Evolutionary conservation across 2,797 vertebrate genomes (phyloP).

Genomic region (Labroides dimidiatus): DNA sequence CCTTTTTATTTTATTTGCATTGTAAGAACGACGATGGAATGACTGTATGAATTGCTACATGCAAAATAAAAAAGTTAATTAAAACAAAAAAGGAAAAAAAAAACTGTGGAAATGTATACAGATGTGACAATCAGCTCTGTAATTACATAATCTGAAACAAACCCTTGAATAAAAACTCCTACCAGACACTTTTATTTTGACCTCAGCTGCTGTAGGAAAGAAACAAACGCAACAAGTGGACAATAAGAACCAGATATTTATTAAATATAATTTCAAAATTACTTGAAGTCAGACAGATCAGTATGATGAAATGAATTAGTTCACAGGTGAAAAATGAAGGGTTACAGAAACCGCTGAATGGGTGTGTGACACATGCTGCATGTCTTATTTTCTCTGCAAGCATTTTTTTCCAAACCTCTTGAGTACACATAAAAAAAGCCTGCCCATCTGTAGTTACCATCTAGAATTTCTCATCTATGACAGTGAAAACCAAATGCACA

Average conservation of each 20-base stretch:
- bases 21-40: too few relatives aligned
- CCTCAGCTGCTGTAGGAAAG: background rate
- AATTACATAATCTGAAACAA: background rate
- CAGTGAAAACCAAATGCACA: constrained; percentile 21
- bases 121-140: background rate
- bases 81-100: too few relatives aligned
- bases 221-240: constrained; percentile 45
- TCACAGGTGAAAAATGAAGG: constrained; percentile 76
- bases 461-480: constrained; percentile 13
- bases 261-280: constrained; percentile 88
- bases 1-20: too few relatives aligned
- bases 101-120: background rate
- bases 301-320: constrained; percentile 75
- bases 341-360: constrained; percentile 76
- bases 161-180: constrained; percentile 16
- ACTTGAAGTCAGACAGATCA: constrained; percentile 79
- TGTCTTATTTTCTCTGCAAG: constrained; percentile 56
- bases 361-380: constrained; percentile 75
- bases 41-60: too few relatives aligned
- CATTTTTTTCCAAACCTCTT: constrained; percentile 35
- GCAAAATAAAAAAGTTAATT: too few relatives aligned
- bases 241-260: constrained; percentile 87
- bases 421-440: constrained; percentile 39
- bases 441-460: constrained; percentile 4
- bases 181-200: background rate